A percentile compares a stretch with the other conserved stretches of the same genome.
phyloP scores from a whole-genome alignment of 2,888 invertebrate genomes.

The Nomada ferruginata region DNA sequence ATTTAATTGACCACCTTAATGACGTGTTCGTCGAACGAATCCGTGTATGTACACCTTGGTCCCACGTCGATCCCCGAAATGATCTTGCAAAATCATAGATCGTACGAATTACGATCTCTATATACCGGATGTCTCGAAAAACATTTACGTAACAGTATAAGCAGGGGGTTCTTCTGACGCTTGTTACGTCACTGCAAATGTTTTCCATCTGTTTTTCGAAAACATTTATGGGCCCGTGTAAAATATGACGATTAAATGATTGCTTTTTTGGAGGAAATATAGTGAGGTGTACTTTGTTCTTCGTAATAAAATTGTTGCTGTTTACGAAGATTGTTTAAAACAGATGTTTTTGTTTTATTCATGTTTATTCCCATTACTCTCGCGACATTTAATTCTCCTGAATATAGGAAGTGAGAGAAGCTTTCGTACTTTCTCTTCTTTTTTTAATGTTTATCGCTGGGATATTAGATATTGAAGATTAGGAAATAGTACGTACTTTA shows the following conservation, averaged over 20 bases:
- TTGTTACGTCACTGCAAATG: not conserved
- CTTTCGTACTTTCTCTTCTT: too few relatives aligned
- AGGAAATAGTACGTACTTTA: too few relatives aligned
- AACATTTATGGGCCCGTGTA: not conserved
- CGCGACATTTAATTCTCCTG: too few relatives aligned
- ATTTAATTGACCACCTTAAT: slow-evolving; percentile 78
- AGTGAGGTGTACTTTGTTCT: not conserved
- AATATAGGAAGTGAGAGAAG: too few relatives aligned
- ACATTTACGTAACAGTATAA: not conserved
- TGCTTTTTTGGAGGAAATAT: not conserved
- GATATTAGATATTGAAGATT: too few relatives aligned
- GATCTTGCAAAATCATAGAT: not conserved
- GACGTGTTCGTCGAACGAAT: slow-evolving; percentile 71
- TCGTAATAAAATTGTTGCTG: too few relatives aligned
- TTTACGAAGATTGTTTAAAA: too few relatives aligned
- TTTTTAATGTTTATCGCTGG: too few relatives aligned
- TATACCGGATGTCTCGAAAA: not conserved
- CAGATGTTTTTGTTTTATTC: too few relatives aligned
- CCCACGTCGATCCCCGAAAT: slow-evolving; percentile 9
- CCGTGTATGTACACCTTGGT: slow-evolving; percentile 39
- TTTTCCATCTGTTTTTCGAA: not conserved
- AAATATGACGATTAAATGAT: not conserved
- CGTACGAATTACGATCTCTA: not conserved
- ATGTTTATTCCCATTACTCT: too few relatives aligned
- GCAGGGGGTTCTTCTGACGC: not conserved